Base-by-base conservation (phyloP, 2,113 vertebrate genomes). In the Catharus bicknelli region DNA sequence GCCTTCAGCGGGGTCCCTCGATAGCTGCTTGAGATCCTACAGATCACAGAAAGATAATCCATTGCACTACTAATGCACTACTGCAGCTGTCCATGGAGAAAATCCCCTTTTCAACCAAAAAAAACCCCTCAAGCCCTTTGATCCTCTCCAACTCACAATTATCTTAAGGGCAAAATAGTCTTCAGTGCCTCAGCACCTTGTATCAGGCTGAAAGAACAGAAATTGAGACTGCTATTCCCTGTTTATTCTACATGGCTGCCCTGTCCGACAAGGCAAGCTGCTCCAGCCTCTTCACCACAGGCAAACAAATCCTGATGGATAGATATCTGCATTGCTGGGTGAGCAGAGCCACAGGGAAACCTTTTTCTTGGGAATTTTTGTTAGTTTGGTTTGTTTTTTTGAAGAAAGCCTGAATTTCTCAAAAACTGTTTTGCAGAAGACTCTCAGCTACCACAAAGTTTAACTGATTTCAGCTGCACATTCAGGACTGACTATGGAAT, bases 1-100 rank as follows among this genome's bases (percentile, higher is more conserved):
- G 91, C 93, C 90, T 95, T 69, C 81, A 77, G 86, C 2, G 1
- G 94, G 95, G 90, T 91, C 96, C 94, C 91, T 83, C 30, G 2
- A 94, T 91, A 94, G 93, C 93, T 95, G 79, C 91, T 94, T 61
- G 91, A 95, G 95, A 96, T 91, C 93, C 94, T 93, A 88, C 87
- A 95, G 94, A 96, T 94, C 92, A 83, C 83, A 91, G 92, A 96
- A 97, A 95, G 95, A 96, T 96, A 95, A 97, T 96, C 95, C 95
- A 96, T 93, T 66, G 91, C 93, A 79, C 87, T 83, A 94, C 92
- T 95, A 97, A 96, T 90, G 87, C 96, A 97, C 90, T 90, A 94
- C 76, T 91, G 95, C 94, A 97, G 91, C 95, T 96, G 94, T 94
- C 96, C 91, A 93, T 81, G 89, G 93, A 96, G 94, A 96, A 97